Evolutionary conservation across 2,888 invertebrate species (phyloP).

Genomic region (Drosophila emarginata): DNA sequence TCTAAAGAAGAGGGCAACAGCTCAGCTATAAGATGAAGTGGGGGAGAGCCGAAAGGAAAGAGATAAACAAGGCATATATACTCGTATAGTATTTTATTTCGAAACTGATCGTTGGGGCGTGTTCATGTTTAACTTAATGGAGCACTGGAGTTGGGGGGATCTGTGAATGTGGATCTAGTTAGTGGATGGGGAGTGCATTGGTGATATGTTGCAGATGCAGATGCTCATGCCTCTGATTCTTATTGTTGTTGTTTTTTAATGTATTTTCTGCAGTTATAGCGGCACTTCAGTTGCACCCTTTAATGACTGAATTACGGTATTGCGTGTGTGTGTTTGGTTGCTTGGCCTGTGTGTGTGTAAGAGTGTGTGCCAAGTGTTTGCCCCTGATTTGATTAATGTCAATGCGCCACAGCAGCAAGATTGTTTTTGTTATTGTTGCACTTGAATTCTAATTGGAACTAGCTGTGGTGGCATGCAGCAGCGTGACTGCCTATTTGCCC

Average conservation of each 20-base stretch:
- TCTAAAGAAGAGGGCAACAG: background rate
- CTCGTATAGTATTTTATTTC: constrained; percentile 12
- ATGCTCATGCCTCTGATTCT: constrained; percentile 12
- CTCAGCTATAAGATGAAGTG: background rate
- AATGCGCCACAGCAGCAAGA: constrained; percentile 38
- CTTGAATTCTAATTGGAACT: constrained; percentile 51
- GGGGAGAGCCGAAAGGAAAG: background rate
- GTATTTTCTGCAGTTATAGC: constrained; percentile 50
- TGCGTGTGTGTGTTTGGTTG: background rate
- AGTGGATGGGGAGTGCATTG: constrained; percentile 13
- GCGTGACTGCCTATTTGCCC: background rate
- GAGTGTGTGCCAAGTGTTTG: constrained; percentile 29
- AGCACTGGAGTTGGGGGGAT: background rate
- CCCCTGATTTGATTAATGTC: constrained; percentile 50
- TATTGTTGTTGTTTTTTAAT: constrained; percentile 36
- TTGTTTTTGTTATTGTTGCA: constrained; percentile 39
- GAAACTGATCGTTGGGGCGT: constrained; percentile 62
- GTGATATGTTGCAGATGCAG: constrained; percentile 27
- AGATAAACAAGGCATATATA: constrained; percentile 43
- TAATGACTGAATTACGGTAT: constrained; percentile 57
- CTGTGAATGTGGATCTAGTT: constrained; percentile 8
- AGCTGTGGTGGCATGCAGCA: constrained; percentile 18
- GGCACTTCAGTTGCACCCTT: constrained; percentile 52
- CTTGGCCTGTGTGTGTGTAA: background rate
- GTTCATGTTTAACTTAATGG: constrained; percentile 65